Base-by-base conservation (phyloP, 2,797 vertebrate species). In the Forpus xanthops region DNA sequence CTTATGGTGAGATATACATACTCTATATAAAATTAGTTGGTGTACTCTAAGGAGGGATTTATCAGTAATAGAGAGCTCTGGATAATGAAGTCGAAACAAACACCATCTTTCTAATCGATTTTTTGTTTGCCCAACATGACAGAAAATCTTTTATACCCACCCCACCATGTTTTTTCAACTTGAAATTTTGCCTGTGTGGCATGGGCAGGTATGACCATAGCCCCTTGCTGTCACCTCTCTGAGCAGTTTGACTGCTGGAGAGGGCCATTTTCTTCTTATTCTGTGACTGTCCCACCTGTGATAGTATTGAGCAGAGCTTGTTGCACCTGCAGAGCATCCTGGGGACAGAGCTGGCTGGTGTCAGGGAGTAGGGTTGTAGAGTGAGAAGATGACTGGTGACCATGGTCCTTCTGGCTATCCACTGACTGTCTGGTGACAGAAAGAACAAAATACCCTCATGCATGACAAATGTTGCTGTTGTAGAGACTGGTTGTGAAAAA, bases 401-500 rank as follows among this genome's bases (percentile, higher is more conserved):
- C 49, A 0, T 2, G 30, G 35, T 27, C 62, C 25, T 49, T 39
- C 72, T 9, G 65, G 13, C 25, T 73, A 42, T 37, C 39, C 70
- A 24, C 3, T 0, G 1, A 4, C 25, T 7, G 2, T 21, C 44
- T 1, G 0, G 18, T 3, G 90, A 76, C 77, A 93, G 94, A 93
- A 85, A 23, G 61, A 25, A 79, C 83, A 88, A 84, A 96, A 68
- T 71, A 27, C 61, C 42, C 70, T 84, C 11, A 35, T 73, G 94
- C 86, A 75, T 25, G 73, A 30, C 86, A 79, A 96, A 70, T 10
- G 17, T 50, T 62, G 73, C 93, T 73, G 3, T 64, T 9, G 87
- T 60, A 28, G 89, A 61, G 94, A 88, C 73, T 79, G 7, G 41
- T 71, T 81, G 96, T 61, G 87, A 73, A 88, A 97, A 97, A 94